Percentiles rank a stretch among this genome's conserved stretches.
These are phyloP conservation scores for Strigamia maritima DNA, from an alignment of 2,888 invertebrate genomes.

Conservation along the genomic window DNA sequence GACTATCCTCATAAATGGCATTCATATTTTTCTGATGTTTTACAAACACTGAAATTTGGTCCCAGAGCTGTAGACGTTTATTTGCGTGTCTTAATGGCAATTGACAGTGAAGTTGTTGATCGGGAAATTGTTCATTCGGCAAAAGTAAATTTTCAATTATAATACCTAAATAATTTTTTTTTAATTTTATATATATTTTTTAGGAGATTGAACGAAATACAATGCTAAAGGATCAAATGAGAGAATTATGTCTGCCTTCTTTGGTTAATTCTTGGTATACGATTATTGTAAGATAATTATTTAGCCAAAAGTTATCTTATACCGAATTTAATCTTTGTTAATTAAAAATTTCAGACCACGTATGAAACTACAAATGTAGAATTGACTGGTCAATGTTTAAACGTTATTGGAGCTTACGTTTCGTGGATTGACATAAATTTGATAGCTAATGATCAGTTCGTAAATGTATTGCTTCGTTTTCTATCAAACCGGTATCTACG, in stretches of 20 bases:
- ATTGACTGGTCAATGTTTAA: slow-evolving; percentile 53
- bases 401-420: slow-evolving; percentile 58
- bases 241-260: slow-evolving; percentile 56
- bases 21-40: slow-evolving; percentile 56
- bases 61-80: slow-evolving; percentile 56
- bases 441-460: slow-evolving; percentile 59
- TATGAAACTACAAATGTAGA: slow-evolving; percentile 52
- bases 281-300: slow-evolving; percentile 55
- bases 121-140: slow-evolving; percentile 53
- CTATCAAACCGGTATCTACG: slow-evolving; percentile 50
- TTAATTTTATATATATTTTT: slow-evolving; percentile 35
- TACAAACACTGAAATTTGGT: slow-evolving; percentile 51
- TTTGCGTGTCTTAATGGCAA: slow-evolving; percentile 56
- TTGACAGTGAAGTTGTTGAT: slow-evolving; percentile 59
- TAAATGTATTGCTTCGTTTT: slow-evolving; percentile 55
- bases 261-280: slow-evolving; percentile 59
- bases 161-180: not conserved
- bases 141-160: slow-evolving; percentile 37
- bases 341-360: slow-evolving; percentile 50
- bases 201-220: slow-evolving; percentile 56
- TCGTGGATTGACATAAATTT: slow-evolving; percentile 61
- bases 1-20: slow-evolving; percentile 59
- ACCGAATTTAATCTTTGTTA: not conserved
- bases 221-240: slow-evolving; percentile 58
- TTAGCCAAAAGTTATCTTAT: not conserved